A percentile compares a stretch with the other conserved stretches of the same genome.
phyloP scores from a whole-genome alignment of 2,113 vertebrate species.

The Nanger granti region DNA sequence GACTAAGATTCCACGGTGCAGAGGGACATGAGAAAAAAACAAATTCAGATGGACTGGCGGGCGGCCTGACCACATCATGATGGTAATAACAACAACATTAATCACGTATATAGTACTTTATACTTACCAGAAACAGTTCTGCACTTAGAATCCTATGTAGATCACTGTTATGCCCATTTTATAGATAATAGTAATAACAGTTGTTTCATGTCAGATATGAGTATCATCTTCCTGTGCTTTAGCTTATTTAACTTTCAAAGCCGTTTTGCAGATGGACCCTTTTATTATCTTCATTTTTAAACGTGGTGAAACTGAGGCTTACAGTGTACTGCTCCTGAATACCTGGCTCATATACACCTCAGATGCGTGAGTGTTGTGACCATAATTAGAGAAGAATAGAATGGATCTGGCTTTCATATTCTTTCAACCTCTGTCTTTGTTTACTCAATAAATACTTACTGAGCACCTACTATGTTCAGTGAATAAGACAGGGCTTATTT shows the following conservation, averaged over 20 bases:
- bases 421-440: background rate
- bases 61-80: background rate
- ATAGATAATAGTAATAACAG: background rate
- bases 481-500: background rate
- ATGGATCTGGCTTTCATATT: background rate
- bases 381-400: background rate
- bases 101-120: background rate
- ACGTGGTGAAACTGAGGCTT: background rate
- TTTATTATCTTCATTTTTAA: conserved; percentile 15
- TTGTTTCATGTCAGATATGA: background rate
- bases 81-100: background rate
- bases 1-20: background rate
- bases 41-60: background rate
- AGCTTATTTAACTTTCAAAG: background rate
- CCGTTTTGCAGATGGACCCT: background rate
- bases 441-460: background rate
- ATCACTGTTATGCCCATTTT: background rate
- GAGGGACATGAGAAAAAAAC: background rate
- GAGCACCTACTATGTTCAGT: background rate
- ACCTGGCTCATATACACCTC: background rate
- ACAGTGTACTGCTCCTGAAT: background rate
- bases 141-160: background rate
- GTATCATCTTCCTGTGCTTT: background rate
- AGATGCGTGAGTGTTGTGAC: background rate
- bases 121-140: background rate